Percentiles rank a stretch among this genome's conserved stretches.
Conservation (phyloP, 2,888 invertebrate genomes). For the Phyllotreta cruciferae region DNA sequence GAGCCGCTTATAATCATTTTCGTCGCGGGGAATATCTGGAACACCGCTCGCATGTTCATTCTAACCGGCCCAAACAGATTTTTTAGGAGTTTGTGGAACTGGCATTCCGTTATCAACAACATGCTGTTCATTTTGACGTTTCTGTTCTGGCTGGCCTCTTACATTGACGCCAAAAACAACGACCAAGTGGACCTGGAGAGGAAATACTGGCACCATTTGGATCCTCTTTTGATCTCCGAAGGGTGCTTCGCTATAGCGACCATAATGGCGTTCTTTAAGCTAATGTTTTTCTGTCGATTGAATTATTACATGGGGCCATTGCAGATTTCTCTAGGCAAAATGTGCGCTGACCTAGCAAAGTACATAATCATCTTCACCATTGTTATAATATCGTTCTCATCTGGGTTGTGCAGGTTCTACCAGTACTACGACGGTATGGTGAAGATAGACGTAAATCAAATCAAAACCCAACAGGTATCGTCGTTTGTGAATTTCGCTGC, state of each 20-base stretch:
- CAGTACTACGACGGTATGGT: constrained; percentile 68
- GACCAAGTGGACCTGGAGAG: constrained; percentile 64
- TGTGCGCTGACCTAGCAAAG: constrained; percentile 71
- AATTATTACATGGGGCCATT: constrained; percentile 71
- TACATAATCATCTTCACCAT: constrained; percentile 69
- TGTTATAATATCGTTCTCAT: constrained; percentile 67
- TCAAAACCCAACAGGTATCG: constrained; percentile 65
- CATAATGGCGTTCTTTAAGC: constrained; percentile 70
- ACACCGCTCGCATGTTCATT: constrained; percentile 64
- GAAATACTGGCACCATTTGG: constrained; percentile 71
- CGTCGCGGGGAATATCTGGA: constrained; percentile 66
- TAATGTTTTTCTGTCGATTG: constrained; percentile 70
- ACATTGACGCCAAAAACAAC: constrained; percentile 61
- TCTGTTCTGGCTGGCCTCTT: constrained; percentile 68
- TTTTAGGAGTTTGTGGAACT: constrained; percentile 68
- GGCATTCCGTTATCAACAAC: constrained; percentile 69
- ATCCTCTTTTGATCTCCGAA: constrained; percentile 71
- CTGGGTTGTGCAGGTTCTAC: constrained; percentile 69
- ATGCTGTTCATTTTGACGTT: constrained; percentile 68
- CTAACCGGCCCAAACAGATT: constrained; percentile 66
- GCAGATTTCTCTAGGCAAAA: constrained; percentile 71
- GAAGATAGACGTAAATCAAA: constrained; percentile 61
- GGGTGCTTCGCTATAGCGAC: constrained; percentile 71
- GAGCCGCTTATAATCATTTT: constrained; percentile 60
- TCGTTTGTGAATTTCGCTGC: constrained; percentile 67